Conservation (phyloP, 2,888 invertebrate species). For the Aleiodes leptofemur region DNA sequence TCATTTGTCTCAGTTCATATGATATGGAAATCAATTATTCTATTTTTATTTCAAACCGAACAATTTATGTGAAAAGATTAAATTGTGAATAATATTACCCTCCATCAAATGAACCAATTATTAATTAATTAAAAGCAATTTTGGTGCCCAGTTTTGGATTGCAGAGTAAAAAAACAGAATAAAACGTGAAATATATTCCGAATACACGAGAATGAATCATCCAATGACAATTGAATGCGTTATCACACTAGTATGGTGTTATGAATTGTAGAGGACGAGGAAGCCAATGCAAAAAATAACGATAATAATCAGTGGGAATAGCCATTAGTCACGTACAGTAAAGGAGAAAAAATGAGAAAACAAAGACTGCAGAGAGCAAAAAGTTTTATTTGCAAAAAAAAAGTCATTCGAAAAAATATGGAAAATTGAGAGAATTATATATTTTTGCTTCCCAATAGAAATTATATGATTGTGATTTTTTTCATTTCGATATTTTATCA, state of each 20-base stretch:
- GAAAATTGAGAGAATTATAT: neutral
- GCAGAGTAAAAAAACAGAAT: neutral
- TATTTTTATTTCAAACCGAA: no score
- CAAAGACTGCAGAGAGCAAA: neutral
- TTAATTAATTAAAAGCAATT: conserved; percentile 20
- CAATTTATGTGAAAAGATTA: no score
- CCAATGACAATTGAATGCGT: conserved; percentile 30
- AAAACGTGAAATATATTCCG: conserved; percentile 8
- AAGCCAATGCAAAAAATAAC: conserved; percentile 19
- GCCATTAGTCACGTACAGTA: conserved; percentile 17
- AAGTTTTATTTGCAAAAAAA: neutral
- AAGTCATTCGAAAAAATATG: neutral
- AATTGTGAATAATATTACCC: no score
- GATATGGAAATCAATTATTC: no score
- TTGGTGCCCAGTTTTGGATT: neutral
- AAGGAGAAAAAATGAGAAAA: neutral
- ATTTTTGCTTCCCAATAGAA: neutral
- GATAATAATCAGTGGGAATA: conserved; percentile 29
- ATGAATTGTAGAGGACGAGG: conserved; percentile 6
- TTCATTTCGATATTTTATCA: neutral
- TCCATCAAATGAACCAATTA: neutral
- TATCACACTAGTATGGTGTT: conserved; percentile 11
- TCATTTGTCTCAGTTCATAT: no score
- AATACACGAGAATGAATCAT: conserved; percentile 16
- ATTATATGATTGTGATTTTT: no score